Evolutionary conservation across 2,797 vertebrate species (phyloP), one percentile per base, ranked within the genome.

Genomic region (Mus caroli): DNA sequence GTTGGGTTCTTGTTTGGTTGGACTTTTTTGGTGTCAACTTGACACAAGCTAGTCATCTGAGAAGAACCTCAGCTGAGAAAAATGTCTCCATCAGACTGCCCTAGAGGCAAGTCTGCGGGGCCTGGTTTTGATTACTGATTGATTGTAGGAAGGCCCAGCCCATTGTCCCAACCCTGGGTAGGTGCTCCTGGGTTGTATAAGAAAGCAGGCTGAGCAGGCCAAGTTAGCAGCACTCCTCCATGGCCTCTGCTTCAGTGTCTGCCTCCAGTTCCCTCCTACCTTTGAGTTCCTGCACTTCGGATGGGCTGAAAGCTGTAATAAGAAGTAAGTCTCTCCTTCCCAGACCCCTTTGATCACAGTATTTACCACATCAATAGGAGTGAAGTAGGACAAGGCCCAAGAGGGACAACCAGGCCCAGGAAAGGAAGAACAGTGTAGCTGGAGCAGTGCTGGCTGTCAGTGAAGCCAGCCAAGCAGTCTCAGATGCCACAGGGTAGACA

Each of bases 391-490:
- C 56, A 84, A 43, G 26, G 58, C 69, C 60, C 2, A 15, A n/a
- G 77, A 28, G 77, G 40, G 37, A 76, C 37, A n/a, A 43, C 31
- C 1, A 8, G 0, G 82, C 34, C 56, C 1, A 1, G 6, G 64
- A 77, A 12, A 73, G n/a, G 34, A 28, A 40, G 54, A 77, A 17
- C 11, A 11, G 0, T 1, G 1, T 1, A 0, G n/a, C 69, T 76
- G 26, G 34, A 43, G 62, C 40, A 22, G 67, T 0, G 0, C 0
- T 4, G 54, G 52, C 11, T 31, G n/a, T 19, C 24, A 56, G n/a
- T 40, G 34, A 75, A 43, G 69, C 54, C 67, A 73, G 37, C 31
- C 17, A 71, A 37, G n/a, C 17, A 22, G 20, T 28, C n/a, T 40
- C 20, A 13, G 34, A 40, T 37, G 40, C 13, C 20, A 22, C 37